Evolutionary conservation across 2,113 vertebrate genomes (phyloP), one percentile per base, ranked within the genome.

Genomic region (Corythornis madagascariensis): DNA sequence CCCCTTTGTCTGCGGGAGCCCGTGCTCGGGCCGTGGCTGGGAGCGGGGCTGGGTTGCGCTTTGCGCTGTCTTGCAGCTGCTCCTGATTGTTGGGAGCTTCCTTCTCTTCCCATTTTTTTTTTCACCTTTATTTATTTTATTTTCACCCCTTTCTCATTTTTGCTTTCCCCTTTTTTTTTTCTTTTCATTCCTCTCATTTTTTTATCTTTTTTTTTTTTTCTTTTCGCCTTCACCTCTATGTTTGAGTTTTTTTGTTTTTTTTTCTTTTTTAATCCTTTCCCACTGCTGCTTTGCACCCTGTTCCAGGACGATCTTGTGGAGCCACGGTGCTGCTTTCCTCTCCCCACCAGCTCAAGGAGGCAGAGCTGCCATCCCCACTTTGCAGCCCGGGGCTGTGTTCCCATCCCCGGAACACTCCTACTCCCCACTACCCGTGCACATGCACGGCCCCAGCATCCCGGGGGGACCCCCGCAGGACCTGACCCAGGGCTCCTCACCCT

Each of bases 1-100:
- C 97, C 98, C 98, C 97, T 91, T 91, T 89, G 92, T 92, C 89
- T 85, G 89, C 86, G 66, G 80, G 89, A 79, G 80, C 79, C 66
- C 38, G 63, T 57, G 67, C 22, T 57, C 42, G 42, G 64, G 42
- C 64, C 42, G 42, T 26, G 13, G 25, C 33, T 8, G 53, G 64
- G 77, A 56, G 52, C 8, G 47, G 47, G 85, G 15, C 48, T 10
- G 59, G 60, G 57, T 6, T 4, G 42, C 4, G 48, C 28, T 55
- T 35, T 12, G 7, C 63, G 6, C 10, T 31, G 57, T 65, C 38
- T 9, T 10, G 55, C 7, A 56, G 61, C 45, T 2, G 3, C 16
- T 20, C 72, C 33, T 31, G 28, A 15, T 17, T 56, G 24, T 24
- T 52, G 7, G 12, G 48, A 24, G 48, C 15, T 55, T 55, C 26